Evolutionary conservation across 1,140 invertebrate genomes (phyloP), one percentile per base, ranked within the genome.

Genomic region (Caenorhabditis inopinata): DNA sequence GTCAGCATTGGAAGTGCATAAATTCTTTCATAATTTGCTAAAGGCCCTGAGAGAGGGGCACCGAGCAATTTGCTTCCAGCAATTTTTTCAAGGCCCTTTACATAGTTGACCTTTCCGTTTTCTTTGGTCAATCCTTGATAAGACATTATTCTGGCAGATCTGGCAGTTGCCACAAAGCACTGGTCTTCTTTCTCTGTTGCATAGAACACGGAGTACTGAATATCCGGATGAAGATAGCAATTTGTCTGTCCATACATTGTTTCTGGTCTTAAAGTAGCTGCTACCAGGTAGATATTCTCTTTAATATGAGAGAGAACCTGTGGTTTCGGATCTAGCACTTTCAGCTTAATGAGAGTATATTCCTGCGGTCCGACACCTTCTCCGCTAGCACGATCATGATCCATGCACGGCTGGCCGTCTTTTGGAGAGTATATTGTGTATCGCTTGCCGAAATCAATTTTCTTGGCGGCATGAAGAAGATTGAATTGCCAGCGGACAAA

Each of bases 161-260:
- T 91, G 77, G 90, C 88, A 0, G 96, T 97, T 83, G 93, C 95
- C 62, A 99, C 92, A 88, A 94, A 97, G 23, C 98, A 91, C 78
- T 94, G 94, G n/a, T 89, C 87, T 79, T 93, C 92, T 6, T 89
- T 86, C 18, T 78, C 78, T 2, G 84, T 84, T 11, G 77, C 83
- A 75, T 87, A 87, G 47, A 87, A 87, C 21, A 79, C 85, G 2
- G 86, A 88, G 45, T 87, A 87, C 81, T 92, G 92, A 84, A 98
- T 95, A 85, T 97, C 95, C 3, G 97, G 97, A 87, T 93, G 93
- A 0, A 99, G 88, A 96, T 96, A 99, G 89, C 96, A 98, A 89
- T 99, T 99, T 0, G 97, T 99, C 91, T 99, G 97, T 2, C 97
- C 97, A 89, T 98, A 99, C 97, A 99, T 99, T 0, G 97, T 99